Conservation (phyloP, 2,797 vertebrate genomes). For the Gephyroberyx darwinii region DNA sequence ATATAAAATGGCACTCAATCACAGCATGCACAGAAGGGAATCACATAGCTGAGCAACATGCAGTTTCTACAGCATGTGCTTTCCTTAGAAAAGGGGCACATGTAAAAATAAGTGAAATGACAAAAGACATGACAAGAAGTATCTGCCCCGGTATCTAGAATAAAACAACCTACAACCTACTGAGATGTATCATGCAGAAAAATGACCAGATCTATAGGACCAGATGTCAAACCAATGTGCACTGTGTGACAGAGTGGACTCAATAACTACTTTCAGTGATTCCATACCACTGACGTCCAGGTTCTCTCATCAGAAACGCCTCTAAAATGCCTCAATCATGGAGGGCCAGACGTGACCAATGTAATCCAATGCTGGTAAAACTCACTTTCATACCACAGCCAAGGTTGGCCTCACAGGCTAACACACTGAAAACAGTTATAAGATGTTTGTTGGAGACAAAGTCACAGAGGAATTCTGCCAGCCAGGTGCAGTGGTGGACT, state of each 20-base stretch:
- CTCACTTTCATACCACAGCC: slow-evolving; percentile 28
- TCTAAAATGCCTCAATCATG: slow-evolving; percentile 10
- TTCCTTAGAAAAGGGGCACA: slow-evolving; percentile 5
- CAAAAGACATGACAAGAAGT: slow-evolving; percentile 28
- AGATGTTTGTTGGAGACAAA: slow-evolving; percentile 43
- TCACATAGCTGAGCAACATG: slow-evolving; percentile 28
- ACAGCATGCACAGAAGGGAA: slow-evolving; percentile 36
- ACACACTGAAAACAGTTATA: slow-evolving; percentile 44
- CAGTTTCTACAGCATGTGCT: slow-evolving; percentile 38
- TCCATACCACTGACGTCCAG: background rate
- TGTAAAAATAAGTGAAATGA: slow-evolving; percentile 19
- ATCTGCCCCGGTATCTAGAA: slow-evolving; percentile 13
- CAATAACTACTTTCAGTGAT: background rate
- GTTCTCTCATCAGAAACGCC: too few relatives aligned
- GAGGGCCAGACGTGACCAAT: background rate
- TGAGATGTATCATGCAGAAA: slow-evolving; percentile 25
- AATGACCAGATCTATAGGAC: slow-evolving; percentile 34
- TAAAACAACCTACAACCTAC: slow-evolving; percentile 27
- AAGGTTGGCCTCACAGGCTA: slow-evolving; percentile 38
- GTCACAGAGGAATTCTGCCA: slow-evolving; percentile 56
- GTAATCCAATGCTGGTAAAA: slow-evolving; percentile 5
- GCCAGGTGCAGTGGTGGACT: slow-evolving; percentile 65
- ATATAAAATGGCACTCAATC: slow-evolving; percentile 31
- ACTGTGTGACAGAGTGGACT: slow-evolving; percentile 32
- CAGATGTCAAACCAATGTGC: slow-evolving; percentile 42